Conservation (phyloP, 2,797 vertebrate genomes). For the Gymnothorax reevesii region DNA sequence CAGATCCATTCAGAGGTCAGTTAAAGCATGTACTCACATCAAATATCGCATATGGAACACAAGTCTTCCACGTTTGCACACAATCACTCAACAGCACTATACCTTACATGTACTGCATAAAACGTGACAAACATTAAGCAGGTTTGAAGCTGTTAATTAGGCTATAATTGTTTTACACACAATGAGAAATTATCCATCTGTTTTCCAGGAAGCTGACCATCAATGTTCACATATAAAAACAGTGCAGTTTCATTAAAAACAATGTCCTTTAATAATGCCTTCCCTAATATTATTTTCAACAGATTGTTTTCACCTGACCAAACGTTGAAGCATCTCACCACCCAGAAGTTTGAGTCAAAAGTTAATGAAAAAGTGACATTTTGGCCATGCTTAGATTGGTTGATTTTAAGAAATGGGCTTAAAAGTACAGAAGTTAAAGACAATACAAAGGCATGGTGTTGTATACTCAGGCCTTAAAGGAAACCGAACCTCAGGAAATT, state of each 20-base stretch:
- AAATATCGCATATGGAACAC: slow-evolving; percentile 58
- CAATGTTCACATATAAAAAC: slow-evolving; percentile 27
- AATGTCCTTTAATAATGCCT: slow-evolving; percentile 49
- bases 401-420: neutral
- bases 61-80: slow-evolving; percentile 54
- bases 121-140: slow-evolving; percentile 60
- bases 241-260: slow-evolving; percentile 49
- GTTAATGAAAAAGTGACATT: neutral
- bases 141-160: slow-evolving; percentile 39
- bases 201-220: slow-evolving; percentile 7
- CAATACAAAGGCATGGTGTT: too few relatives aligned
- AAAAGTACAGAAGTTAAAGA: too few relatives aligned
- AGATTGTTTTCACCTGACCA: neutral
- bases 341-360: neutral
- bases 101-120: slow-evolving; percentile 56
- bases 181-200: slow-evolving; percentile 15
- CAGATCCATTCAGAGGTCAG: slow-evolving; percentile 56
- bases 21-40: slow-evolving; percentile 52
- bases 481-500: too few relatives aligned
- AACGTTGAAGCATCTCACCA: neutral
- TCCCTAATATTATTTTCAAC: slow-evolving; percentile 41
- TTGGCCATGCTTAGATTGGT: neutral
- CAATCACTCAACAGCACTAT: slow-evolving; percentile 60
- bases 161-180: slow-evolving; percentile 26
- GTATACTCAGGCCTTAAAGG: too few relatives aligned